Percentiles rank a stretch among this genome's conserved stretches.
These are phyloP conservation scores for Gastracanthus pulcherrimus DNA, from an alignment of 2,888 invertebrate genomes.

Conservation along the genomic window DNA sequence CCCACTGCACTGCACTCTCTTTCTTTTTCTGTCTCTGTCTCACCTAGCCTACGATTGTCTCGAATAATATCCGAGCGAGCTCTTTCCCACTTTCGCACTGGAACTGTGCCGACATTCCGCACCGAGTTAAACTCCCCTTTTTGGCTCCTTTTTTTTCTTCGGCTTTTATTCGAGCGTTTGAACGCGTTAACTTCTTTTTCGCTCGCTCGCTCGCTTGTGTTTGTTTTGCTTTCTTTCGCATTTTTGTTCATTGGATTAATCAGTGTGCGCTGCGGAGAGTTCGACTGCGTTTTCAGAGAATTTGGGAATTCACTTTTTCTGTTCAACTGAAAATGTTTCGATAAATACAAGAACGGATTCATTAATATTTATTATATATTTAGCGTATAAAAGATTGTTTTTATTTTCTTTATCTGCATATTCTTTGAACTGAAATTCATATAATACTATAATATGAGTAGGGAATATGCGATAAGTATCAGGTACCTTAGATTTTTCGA, in stretches of 20 bases:
- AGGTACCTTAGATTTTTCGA: too few relatives aligned
- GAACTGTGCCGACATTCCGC: conserved; percentile 36
- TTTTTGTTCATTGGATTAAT: neutral
- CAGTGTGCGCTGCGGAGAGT: neutral
- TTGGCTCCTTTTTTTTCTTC: neutral
- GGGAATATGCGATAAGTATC: too few relatives aligned
- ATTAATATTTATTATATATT: neutral
- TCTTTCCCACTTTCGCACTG: conserved; percentile 44
- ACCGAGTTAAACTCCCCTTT: conserved; percentile 13
- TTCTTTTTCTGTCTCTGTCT: neutral
- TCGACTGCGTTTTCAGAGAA: neutral
- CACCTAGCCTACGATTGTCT: conserved; percentile 42
- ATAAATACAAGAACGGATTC: too few relatives aligned
- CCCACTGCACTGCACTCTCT: neutral
- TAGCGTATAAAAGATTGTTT: neutral
- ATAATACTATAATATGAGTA: too few relatives aligned
- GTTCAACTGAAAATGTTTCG: too few relatives aligned
- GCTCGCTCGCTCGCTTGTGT: neutral
- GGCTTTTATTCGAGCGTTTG: conserved; percentile 12
- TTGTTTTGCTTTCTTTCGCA: neutral
- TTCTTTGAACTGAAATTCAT: too few relatives aligned
- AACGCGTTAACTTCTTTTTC: conserved; percentile 35
- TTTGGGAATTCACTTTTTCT: too few relatives aligned
- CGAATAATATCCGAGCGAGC: conserved; percentile 48
- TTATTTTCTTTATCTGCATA: too few relatives aligned